Evolutionary conservation across 1,140 invertebrate species (phyloP).

Genomic region (Drosophila sechellia): DNA sequence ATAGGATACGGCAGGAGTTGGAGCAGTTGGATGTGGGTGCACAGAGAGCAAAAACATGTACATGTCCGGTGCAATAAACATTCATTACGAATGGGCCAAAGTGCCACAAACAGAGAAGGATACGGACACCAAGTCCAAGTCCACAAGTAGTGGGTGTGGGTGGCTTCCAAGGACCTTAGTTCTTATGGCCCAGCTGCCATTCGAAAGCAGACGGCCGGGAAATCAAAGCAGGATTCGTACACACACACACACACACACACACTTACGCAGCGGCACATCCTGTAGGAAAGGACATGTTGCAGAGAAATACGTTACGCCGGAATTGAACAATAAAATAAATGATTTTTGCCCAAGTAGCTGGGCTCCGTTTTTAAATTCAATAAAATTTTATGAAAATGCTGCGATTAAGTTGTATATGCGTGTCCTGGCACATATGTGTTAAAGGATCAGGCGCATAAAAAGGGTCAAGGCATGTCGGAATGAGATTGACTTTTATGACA

Average conservation of each 20-base stretch:
- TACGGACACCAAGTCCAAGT: slow-evolving; percentile 37
- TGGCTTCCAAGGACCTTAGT: slow-evolving; percentile 47
- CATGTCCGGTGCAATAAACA: slow-evolving; percentile 82
- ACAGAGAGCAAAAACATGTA: slow-evolving; percentile 70
- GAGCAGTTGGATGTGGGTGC: slow-evolving; percentile 9
- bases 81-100: slow-evolving; percentile 78
- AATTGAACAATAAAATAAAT: slow-evolving; percentile 84
- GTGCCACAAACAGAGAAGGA: slow-evolving; percentile 75
- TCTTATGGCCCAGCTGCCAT: slow-evolving; percentile 79
- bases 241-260: slow-evolving; percentile 9
- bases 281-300: slow-evolving; percentile 50
- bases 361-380: slow-evolving; percentile 76
- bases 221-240: slow-evolving; percentile 62
- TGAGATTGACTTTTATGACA: slow-evolving; percentile 75
- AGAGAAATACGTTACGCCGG: slow-evolving; percentile 64
- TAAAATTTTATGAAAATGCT: slow-evolving; percentile 83
- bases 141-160: not conserved
- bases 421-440: slow-evolving; percentile 55
- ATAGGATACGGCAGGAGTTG: slow-evolving; percentile 15
- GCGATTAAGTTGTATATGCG: slow-evolving; percentile 68
- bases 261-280: slow-evolving; percentile 8
- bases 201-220: slow-evolving; percentile 69
- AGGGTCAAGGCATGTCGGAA: slow-evolving; percentile 65
- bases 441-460: slow-evolving; percentile 51
- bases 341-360: slow-evolving; percentile 79